Conservation (phyloP, 2,888 invertebrate species). For the Bibio marci region DNA sequence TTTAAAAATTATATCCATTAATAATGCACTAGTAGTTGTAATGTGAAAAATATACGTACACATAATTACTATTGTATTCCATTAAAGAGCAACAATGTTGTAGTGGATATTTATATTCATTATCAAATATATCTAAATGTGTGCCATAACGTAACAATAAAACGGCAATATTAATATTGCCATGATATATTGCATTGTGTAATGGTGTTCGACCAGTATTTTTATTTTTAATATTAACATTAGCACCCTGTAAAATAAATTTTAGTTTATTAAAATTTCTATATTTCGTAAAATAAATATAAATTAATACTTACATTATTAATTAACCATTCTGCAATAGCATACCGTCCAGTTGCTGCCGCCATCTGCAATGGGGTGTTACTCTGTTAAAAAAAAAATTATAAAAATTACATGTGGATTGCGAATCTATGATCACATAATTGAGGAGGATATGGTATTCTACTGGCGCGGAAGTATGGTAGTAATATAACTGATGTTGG, state of each 20-base stretch:
- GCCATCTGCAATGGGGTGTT: constrained; percentile 65
- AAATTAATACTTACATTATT: constrained; percentile 26
- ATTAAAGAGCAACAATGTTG: constrained; percentile 17
- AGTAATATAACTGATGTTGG: too few relatives aligned
- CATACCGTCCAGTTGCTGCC: constrained; percentile 51
- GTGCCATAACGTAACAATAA: constrained; percentile 46
- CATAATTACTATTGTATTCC: constrained; percentile 2
- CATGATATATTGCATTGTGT: constrained; percentile 68
- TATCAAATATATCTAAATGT: constrained; percentile 21
- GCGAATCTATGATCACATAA: too few relatives aligned
- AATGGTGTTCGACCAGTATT: constrained; percentile 63
- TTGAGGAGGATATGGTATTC: too few relatives aligned
- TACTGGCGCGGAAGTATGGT: too few relatives aligned
- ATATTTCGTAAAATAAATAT: too few relatives aligned
- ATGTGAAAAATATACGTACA: constrained; percentile 37
- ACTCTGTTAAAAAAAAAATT: constrained; percentile 30
- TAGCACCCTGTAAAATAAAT: constrained; percentile 17
- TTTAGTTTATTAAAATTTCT: too few relatives aligned
- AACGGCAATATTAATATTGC: constrained; percentile 58
- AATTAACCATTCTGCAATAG: constrained; percentile 57
- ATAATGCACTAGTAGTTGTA: too few relatives aligned
- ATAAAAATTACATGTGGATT: too few relatives aligned
- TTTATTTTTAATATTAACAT: constrained; percentile 28
- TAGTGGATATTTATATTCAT: constrained; percentile 20
- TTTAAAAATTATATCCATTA: too few relatives aligned